These are phyloP conservation scores for Zaprionus davidi DNA, from an alignment of 1,140 invertebrate species.

Conservation along the genomic window DNA sequence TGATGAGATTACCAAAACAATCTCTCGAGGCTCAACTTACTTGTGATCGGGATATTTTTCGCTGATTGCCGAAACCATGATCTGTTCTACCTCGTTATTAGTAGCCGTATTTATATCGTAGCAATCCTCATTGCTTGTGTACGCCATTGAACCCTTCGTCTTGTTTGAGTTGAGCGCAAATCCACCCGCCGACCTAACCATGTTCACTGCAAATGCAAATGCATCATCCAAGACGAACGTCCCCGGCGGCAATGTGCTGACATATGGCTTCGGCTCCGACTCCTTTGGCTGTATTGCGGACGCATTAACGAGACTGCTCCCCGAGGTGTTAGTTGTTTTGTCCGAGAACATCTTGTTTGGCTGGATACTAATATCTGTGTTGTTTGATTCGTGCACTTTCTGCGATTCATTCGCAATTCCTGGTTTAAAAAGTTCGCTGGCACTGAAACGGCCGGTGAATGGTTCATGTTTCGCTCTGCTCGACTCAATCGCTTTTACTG, in stretches of 20 bases:
- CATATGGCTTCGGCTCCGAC: background rate
- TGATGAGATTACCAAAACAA: background rate
- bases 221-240: conserved; percentile 28
- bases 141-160: conserved; percentile 5
- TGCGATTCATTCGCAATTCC: too few relatives aligned
- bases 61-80: conserved; percentile 43
- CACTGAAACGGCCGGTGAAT: background rate
- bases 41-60: conserved; percentile 51
- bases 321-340: conserved; percentile 58
- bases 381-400: conserved; percentile 36
- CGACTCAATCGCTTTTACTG: too few relatives aligned
- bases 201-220: conserved; percentile 32
- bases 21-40: conserved; percentile 29
- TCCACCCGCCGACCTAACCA: conserved; percentile 37
- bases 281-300: background rate
- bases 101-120: conserved; percentile 26
- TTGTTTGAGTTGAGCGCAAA: conserved; percentile 35
- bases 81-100: conserved; percentile 47
- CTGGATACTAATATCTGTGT: conserved; percentile 56
- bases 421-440: too few relatives aligned
- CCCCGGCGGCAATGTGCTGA: background rate
- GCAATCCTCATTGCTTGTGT: conserved; percentile 26
- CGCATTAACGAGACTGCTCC: background rate
- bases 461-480: background rate
- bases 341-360: conserved; percentile 48